Percentiles rank a stretch among this genome's conserved stretches.
phyloP scores from a whole-genome alignment of 2,888 invertebrate species.

The Phorcus lineatus region DNA sequence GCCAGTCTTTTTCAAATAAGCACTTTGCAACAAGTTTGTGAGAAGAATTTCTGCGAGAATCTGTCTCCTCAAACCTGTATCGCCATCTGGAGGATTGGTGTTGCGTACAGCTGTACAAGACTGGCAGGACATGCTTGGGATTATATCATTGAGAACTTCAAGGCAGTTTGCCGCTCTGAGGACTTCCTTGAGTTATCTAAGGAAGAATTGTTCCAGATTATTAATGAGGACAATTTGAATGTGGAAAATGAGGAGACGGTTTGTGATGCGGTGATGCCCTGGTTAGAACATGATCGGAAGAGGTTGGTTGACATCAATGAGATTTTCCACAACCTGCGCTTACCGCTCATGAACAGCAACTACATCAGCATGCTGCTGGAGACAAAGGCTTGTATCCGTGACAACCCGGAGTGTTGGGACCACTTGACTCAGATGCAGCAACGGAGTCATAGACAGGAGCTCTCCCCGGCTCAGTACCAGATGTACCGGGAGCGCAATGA shows the following conservation, averaged over 20 bases:
- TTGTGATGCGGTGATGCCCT: constrained; percentile 76
- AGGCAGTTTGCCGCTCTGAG: constrained; percentile 58
- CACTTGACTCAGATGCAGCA: constrained; percentile 25
- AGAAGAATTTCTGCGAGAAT: constrained; percentile 83
- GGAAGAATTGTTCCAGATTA: constrained; percentile 76
- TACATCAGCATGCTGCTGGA: constrained; percentile 28
- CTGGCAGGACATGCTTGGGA: constrained; percentile 76
- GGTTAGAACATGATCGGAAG: constrained; percentile 74
- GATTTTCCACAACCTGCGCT: constrained; percentile 76
- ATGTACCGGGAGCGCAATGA: constrained; percentile 35
- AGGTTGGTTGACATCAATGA: constrained; percentile 76
- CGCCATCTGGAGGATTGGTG: constrained; percentile 78
- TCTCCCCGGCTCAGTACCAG: constrained; percentile 9
- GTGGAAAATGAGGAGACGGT: constrained; percentile 78
- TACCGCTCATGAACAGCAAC: constrained; percentile 64
- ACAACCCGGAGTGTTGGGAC: constrained; percentile 26
- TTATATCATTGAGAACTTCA: constrained; percentile 72
- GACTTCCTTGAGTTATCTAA: constrained; percentile 75
- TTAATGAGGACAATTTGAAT: constrained; percentile 76
- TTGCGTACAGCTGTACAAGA: constrained; percentile 77
- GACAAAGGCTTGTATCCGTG: constrained; percentile 25
- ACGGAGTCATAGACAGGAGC: constrained; percentile 8
- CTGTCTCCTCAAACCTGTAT: constrained; percentile 81
- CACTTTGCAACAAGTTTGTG: constrained; percentile 87
- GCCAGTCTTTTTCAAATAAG: constrained; percentile 91